A percentile compares a stretch with the other conserved stretches of the same genome.
Evolutionary conservation across 2,113 vertebrate species (phyloP).

Genomic region (Brachyhypopomus occidentalis): DNA sequence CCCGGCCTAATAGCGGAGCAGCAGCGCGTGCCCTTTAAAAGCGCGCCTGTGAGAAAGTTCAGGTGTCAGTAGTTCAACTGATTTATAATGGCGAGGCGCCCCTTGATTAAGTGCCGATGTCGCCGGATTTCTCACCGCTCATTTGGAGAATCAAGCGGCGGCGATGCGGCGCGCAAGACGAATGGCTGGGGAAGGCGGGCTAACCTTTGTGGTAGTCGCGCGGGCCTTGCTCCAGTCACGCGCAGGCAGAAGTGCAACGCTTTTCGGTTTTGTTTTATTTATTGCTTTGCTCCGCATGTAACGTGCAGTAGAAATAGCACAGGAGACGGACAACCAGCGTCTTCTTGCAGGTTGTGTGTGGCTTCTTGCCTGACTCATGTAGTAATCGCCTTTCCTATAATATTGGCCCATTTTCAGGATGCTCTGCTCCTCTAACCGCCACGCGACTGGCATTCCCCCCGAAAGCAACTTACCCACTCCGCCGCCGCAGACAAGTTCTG

Average conservation of each 20-base stretch:
- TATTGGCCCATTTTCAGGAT: constrained; percentile 20
- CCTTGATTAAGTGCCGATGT: constrained; percentile 74
- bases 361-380: too few species aligned
- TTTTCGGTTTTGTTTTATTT: constrained; percentile 67
- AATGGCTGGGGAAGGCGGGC: constrained; percentile 66
- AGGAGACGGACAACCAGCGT: too few species aligned
- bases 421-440: constrained; percentile 22
- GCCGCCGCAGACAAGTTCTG: neutral
- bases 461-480: neutral
- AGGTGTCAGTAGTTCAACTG: constrained; percentile 80
- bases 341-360: too few species aligned
- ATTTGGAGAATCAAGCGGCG: constrained; percentile 76
- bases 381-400: neutral
- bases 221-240: constrained; percentile 63
- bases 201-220: constrained; percentile 74
- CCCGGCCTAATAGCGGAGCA: constrained; percentile 63
- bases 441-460: neutral
- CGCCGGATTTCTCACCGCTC: constrained; percentile 70
- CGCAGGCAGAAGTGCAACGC: constrained; percentile 56
- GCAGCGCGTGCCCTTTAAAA: constrained; percentile 74
- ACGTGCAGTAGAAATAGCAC: constrained; percentile 51
- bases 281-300: constrained; percentile 56
- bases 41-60: constrained; percentile 73
- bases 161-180: constrained; percentile 72
- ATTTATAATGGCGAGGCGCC: constrained; percentile 77